Percentiles rank a stretch among this genome's conserved stretches.
These are phyloP conservation scores for Podarcis raffonei DNA, from an alignment of 2,113 vertebrate genomes.

Conservation along the genomic window DNA sequence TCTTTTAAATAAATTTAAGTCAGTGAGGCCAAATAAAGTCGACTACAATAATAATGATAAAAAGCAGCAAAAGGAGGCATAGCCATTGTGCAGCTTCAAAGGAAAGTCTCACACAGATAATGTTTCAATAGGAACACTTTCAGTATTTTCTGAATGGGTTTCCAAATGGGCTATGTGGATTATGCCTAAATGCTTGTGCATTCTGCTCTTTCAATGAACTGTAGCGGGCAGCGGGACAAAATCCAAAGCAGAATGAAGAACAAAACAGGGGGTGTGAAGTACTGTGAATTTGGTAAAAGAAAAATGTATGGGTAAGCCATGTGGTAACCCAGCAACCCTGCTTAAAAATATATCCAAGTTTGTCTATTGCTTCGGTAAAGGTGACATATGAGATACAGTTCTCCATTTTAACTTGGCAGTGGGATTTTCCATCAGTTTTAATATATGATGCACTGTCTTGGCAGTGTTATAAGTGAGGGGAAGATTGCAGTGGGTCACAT, in stretches of 20 bases:
- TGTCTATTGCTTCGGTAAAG: neutral
- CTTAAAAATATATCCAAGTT: conserved; percentile 1
- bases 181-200: neutral
- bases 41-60: neutral
- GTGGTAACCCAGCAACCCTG: conserved; percentile 15
- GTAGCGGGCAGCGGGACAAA: neutral
- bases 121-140: conserved; percentile 24
- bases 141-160: neutral
- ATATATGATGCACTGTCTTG: neutral
- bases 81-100: conserved; percentile 1
- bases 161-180: conserved; percentile 9
- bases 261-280: neutral
- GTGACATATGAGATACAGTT: conserved; percentile 26
- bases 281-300: neutral
- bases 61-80: conserved; percentile 19
- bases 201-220: neutral
- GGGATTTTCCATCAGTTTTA: neutral
- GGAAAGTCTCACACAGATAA: conserved; percentile 2
- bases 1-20: conserved; percentile 1
- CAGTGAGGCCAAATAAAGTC: neutral
- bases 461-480: neutral
- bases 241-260: conserved; percentile 25
- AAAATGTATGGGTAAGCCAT: neutral
- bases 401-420: conserved; percentile 16
- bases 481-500: neutral